These are phyloP conservation scores for Mylabris phalerata DNA, from an alignment of 1,140 invertebrate genomes.

Conservation along the genomic window DNA sequence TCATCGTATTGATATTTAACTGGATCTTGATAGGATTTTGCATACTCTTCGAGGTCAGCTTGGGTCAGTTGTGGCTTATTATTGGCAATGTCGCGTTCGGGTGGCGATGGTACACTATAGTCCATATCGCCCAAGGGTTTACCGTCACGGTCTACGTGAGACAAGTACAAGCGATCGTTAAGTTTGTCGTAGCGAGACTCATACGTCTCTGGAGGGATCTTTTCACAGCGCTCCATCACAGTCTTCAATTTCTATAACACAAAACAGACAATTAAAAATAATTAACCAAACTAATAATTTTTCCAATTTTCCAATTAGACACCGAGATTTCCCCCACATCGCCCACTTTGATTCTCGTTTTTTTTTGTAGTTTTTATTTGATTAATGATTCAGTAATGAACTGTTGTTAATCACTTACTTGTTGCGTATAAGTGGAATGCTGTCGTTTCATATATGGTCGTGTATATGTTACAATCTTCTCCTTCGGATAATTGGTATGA, in stretches of 20 bases:
- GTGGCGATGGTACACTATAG: conserved; percentile 67
- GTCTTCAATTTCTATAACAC: conserved; percentile 57
- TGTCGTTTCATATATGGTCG: conserved; percentile 60
- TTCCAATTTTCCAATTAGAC: not conserved
- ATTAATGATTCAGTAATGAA: conserved; percentile 5
- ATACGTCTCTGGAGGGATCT: conserved; percentile 58
- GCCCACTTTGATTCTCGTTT: too few relatives aligned
- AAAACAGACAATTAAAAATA: conserved; percentile 6
- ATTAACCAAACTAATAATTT: not conserved
- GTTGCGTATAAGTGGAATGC: conserved; percentile 58
- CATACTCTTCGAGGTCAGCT: conserved; percentile 65
- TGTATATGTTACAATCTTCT: conserved; percentile 58
- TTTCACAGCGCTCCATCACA: conserved; percentile 68
- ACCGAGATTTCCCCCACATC: too few relatives aligned
- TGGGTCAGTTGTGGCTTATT: conserved; percentile 52
- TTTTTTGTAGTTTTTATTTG: not conserved
- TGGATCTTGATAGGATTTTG: conserved; percentile 52
- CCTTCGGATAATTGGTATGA: conserved; percentile 67
- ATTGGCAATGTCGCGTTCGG: conserved; percentile 56
- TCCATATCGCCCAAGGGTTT: conserved; percentile 58
- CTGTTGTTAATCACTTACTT: conserved; percentile 43
- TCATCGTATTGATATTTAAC: conserved; percentile 18
- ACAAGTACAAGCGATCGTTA: conserved; percentile 47
- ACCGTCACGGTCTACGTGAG: conserved; percentile 60
- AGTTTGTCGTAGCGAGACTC: conserved; percentile 46